Conservation (phyloP, 2,797 vertebrate genomes). For the Garrulus glandarius region DNA sequence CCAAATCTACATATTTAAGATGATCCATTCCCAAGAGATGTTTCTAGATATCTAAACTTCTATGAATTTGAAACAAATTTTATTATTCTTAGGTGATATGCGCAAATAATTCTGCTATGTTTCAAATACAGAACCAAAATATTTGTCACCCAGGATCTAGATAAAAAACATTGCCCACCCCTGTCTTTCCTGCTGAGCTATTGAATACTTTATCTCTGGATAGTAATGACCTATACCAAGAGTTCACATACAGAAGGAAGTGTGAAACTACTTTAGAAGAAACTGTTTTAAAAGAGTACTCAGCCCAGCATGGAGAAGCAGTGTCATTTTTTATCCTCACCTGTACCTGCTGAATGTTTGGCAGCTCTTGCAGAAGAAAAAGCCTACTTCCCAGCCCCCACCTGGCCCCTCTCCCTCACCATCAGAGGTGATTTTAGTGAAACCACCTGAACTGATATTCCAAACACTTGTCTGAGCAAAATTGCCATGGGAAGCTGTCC, state of each 20-base stretch:
- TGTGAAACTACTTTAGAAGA: neutral
- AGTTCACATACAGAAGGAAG: neutral
- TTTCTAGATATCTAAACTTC: neutral
- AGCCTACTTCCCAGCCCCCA: neutral
- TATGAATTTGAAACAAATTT: neutral
- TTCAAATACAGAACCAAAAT: neutral
- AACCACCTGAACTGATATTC: neutral
- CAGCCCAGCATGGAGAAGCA: neutral
- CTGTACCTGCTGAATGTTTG: neutral
- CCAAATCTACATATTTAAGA: neutral
- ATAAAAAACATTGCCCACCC: neutral
- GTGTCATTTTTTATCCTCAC: neutral
- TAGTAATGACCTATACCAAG: neutral
- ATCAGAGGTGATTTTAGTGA: neutral
- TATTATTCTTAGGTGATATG: neutral
- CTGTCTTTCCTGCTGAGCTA: neutral
- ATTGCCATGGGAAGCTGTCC: neutral
- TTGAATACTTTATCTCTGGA: neutral
- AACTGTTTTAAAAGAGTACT: neutral
- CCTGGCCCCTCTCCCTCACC: neutral
- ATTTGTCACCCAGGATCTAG: neutral
- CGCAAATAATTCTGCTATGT: neutral
- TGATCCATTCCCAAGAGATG: neutral
- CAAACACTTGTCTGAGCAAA: neutral
- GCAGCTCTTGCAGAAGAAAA: neutral